Evolutionary conservation across 2,113 vertebrate genomes (phyloP).

Genomic region (Lepus europaeus): DNA sequence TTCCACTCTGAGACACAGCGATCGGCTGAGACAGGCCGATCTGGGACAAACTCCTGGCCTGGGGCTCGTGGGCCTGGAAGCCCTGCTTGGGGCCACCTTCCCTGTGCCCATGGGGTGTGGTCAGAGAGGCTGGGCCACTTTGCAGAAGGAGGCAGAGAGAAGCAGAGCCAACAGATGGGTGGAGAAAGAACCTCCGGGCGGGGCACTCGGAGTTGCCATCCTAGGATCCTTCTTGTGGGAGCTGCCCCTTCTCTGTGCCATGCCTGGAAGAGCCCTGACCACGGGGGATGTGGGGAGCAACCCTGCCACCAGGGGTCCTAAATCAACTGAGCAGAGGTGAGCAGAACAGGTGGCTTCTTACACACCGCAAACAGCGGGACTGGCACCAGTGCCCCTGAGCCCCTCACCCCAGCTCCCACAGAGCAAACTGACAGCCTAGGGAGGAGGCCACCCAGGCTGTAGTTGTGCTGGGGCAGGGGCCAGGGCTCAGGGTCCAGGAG

Average conservation of each 20-base stretch:
- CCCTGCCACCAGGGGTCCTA: neutral
- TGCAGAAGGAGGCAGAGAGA: neutral
- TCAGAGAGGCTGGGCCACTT: neutral
- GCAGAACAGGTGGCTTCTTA: neutral
- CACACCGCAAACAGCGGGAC: neutral
- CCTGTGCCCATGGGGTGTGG: neutral
- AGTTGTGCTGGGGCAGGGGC: neutral
- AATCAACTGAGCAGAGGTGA: neutral
- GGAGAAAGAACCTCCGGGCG: neutral
- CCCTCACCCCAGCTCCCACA: neutral
- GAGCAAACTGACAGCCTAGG: neutral
- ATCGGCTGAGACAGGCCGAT: neutral
- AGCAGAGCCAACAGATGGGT: neutral
- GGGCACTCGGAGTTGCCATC: too few species aligned
- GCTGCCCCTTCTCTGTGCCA: neutral
- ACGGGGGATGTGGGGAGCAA: neutral
- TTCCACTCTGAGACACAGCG: neutral
- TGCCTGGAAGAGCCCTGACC: neutral
- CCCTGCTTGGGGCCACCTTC: neutral
- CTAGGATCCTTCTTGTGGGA: neutral
- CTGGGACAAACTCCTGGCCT: neutral
- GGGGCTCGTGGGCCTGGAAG: neutral
- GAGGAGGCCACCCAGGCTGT: fast-evolving
- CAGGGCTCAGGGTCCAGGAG: neutral
- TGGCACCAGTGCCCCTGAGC: neutral